These are phyloP conservation scores for Tenebrosternarchus preto DNA, from an alignment of 2,113 vertebrate species.

Conservation along the genomic window DNA sequence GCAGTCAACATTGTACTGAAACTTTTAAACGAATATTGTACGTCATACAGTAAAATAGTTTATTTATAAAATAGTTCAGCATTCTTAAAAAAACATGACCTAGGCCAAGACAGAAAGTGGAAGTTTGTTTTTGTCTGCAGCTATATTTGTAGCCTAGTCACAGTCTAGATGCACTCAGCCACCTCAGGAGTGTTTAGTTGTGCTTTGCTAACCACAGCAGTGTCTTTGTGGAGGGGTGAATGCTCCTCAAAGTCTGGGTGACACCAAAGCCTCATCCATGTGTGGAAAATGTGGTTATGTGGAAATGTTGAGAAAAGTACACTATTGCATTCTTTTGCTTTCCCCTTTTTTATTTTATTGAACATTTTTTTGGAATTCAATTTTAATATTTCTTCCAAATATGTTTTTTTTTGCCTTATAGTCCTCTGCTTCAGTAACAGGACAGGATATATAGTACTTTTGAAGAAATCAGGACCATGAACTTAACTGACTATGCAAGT, in stretches of 20 bases:
- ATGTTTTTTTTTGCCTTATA: neutral
- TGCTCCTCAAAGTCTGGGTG: neutral
- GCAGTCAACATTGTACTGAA: neutral
- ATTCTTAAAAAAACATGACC: neutral
- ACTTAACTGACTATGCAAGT: too few species aligned
- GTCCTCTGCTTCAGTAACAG: too few species aligned
- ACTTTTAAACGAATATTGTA: neutral
- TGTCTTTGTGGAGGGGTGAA: neutral
- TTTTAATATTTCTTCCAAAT: neutral
- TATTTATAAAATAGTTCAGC: neutral
- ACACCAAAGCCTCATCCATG: neutral
- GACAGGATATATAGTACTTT: too few species aligned
- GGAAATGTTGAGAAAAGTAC: conserved; percentile 6
- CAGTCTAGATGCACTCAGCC: neutral
- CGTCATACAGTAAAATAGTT: neutral
- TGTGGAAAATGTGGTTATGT: conserved; percentile 9
- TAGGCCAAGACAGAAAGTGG: neutral
- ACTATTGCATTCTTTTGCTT: neutral
- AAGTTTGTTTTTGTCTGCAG: neutral
- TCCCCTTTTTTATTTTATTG: too few species aligned
- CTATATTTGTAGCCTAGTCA: neutral
- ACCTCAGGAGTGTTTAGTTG: conserved; percentile 18
- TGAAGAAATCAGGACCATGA: too few species aligned
- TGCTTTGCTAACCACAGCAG: conserved; percentile 33
- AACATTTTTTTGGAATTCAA: neutral